Percentiles rank a stretch among this genome's conserved stretches.
phyloP scores from a whole-genome alignment of 2,797 vertebrate genomes.

The Parauchenoglanis punctatus region DNA sequence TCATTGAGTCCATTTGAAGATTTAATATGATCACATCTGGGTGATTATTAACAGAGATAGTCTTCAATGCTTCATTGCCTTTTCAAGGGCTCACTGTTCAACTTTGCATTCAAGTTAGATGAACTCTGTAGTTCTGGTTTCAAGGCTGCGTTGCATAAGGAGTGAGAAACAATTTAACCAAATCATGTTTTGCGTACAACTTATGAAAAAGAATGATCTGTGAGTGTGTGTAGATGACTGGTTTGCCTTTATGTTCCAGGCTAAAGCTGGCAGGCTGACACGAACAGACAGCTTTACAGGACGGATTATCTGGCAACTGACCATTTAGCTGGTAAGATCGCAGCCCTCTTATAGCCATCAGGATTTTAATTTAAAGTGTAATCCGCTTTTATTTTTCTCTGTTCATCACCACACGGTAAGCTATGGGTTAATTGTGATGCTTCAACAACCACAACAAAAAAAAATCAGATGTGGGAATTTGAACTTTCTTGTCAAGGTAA shows the following conservation, averaged over 20 bases:
- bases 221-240: not conserved
- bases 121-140: not conserved
- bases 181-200: not conserved
- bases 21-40: conserved; percentile 21
- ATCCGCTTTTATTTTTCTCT: not conserved
- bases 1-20: not conserved
- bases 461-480: not conserved
- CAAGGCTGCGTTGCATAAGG: not conserved
- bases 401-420: conserved; percentile 1
- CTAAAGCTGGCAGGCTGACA: conserved; percentile 99
- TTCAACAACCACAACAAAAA: not conserved
- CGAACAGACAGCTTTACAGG: conserved; percentile 89
- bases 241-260: conserved; percentile 64
- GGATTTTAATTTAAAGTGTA: conserved; percentile 9
- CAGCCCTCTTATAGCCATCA: not conserved
- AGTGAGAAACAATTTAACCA: not conserved
- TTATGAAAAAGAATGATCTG: not conserved
- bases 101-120: not conserved
- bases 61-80: not conserved
- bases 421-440: not conserved
- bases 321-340: conserved; percentile 97
- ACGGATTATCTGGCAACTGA: conserved; percentile 99
- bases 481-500: not conserved
- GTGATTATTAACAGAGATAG: conserved; percentile 13
- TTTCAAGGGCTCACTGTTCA: not conserved